Percentiles rank a stretch among this genome's conserved stretches.
These are phyloP conservation scores for Brienomyrus brachyistius DNA, from an alignment of 2,113 vertebrate species.

Conservation along the genomic window DNA sequence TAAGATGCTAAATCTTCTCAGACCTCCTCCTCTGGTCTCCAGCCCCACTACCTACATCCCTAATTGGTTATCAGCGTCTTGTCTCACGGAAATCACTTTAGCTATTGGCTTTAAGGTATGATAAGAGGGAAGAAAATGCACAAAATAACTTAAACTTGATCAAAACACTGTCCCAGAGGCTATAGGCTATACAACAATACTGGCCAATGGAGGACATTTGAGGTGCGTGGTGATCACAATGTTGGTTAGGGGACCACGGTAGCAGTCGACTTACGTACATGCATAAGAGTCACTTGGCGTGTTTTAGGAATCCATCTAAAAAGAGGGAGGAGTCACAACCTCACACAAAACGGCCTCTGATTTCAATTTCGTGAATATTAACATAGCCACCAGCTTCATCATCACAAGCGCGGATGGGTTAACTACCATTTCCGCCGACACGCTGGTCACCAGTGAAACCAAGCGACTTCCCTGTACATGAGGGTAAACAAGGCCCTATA, in stretches of 20 bases:
- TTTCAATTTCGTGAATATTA: background rate
- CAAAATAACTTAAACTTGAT: constrained; percentile 32
- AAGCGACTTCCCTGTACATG: constrained; percentile 30
- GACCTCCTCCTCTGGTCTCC: background rate
- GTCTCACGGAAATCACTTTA: background rate
- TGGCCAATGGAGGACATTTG: constrained; percentile 43
- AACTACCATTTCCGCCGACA: background rate
- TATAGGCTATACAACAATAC: constrained; percentile 63
- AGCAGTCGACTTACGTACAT: background rate
- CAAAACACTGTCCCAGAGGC: constrained; percentile 37
- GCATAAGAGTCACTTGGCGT: constrained; percentile 57
- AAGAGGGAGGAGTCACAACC: constrained; percentile 12
- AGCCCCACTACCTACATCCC: background rate
- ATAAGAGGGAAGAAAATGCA: constrained; percentile 22
- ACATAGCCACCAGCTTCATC: constrained; percentile 14
- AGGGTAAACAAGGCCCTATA: constrained; percentile 33
- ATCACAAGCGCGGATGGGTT: background rate
- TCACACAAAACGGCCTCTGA: constrained; percentile 25
- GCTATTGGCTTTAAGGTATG: constrained; percentile 26
- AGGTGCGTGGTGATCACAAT: constrained; percentile 6
- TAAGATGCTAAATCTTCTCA: constrained; percentile 28
- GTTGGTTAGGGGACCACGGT: constrained; percentile 1
- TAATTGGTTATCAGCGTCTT: background rate
- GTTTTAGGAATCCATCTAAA: constrained; percentile 31
- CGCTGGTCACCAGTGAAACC: constrained; percentile 19